phyloP scores from a whole-genome alignment of 2,113 vertebrate species.

The Prionailurus bengalensis region DNA sequence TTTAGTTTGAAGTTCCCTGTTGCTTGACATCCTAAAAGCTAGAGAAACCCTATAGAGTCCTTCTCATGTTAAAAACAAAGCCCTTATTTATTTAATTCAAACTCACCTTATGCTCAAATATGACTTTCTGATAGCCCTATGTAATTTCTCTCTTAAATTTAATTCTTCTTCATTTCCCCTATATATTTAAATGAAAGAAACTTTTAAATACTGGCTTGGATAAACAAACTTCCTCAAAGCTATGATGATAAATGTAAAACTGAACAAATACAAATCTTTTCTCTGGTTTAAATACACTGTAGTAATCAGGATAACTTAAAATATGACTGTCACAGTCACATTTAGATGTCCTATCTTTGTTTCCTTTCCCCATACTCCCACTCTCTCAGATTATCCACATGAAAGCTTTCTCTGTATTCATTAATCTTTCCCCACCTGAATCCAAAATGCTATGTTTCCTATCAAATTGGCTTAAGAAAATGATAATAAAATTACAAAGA shows the following conservation, averaged over 20 bases:
- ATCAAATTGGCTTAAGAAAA: slow-evolving; percentile 76
- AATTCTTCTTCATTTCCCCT: neutral
- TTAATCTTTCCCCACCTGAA: slow-evolving; percentile 75
- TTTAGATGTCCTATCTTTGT: neutral
- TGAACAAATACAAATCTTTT: slow-evolving; percentile 51
- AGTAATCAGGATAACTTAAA: slow-evolving; percentile 52
- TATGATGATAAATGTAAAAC: slow-evolving; percentile 6
- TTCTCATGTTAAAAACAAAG: neutral
- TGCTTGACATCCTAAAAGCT: neutral
- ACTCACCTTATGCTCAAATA: neutral
- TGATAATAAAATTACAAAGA: slow-evolving; percentile 66
- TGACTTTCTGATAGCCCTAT: neutral
- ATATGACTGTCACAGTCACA: slow-evolving; percentile 26
- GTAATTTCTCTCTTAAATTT: neutral
- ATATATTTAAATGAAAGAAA: slow-evolving; percentile 39
- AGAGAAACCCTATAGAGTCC: neutral
- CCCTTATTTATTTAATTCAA: neutral
- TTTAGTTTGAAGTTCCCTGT: neutral
- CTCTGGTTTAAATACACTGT: neutral
- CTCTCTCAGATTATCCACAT: slow-evolving; percentile 61
- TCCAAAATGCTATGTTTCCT: slow-evolving; percentile 68
- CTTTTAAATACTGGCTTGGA: neutral
- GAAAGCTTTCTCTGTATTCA: slow-evolving; percentile 58
- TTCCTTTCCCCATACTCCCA: neutral
- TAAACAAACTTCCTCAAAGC: slow-evolving; percentile 55